Conservation (phyloP, 1,140 invertebrate genomes). For the Helicoverpa armigera region DNA sequence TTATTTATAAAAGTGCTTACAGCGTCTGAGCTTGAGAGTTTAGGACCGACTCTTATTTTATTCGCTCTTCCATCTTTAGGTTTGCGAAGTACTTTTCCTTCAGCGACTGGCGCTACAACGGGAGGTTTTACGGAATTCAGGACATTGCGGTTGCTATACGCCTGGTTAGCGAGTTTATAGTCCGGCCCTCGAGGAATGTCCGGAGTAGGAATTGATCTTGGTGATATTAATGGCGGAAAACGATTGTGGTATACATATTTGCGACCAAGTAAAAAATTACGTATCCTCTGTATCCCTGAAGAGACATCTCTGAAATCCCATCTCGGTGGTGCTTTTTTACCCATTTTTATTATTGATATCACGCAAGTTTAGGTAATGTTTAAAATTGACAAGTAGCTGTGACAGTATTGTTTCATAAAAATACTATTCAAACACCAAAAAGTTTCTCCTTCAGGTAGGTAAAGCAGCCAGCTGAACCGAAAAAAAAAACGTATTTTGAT, state of each 20-base stretch:
- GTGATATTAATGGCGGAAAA: conserved; percentile 66
- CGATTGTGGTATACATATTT: conserved; percentile 69
- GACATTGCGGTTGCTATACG: conserved; percentile 66
- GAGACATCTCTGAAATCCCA: conserved; percentile 69
- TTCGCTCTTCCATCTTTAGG: conserved; percentile 36
- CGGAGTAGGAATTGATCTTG: conserved; percentile 70
- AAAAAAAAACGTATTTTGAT: too few relatives aligned
- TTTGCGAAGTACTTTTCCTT: conserved; percentile 57
- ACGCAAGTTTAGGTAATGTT: too few relatives aligned
- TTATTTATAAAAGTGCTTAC: not conserved
- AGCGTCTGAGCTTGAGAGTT: not conserved
- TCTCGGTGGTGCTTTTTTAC: conserved; percentile 53
- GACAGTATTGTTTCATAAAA: too few relatives aligned
- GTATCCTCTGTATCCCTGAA: conserved; percentile 60
- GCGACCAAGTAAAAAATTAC: conserved; percentile 74
- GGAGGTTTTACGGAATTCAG: conserved; percentile 73
- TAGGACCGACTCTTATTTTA: not conserved
- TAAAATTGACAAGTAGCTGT: too few relatives aligned
- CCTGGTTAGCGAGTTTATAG: conserved; percentile 68
- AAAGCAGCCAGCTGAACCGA: too few relatives aligned
- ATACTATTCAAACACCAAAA: too few relatives aligned
- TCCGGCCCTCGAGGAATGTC: conserved; percentile 70
- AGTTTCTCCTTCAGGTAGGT: too few relatives aligned
- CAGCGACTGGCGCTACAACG: conserved; percentile 72
- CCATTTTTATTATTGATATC: conserved; percentile 5